These are phyloP conservation scores for Poecilus cupreus DNA, from an alignment of 2,888 invertebrate species.

Conservation along the genomic window DNA sequence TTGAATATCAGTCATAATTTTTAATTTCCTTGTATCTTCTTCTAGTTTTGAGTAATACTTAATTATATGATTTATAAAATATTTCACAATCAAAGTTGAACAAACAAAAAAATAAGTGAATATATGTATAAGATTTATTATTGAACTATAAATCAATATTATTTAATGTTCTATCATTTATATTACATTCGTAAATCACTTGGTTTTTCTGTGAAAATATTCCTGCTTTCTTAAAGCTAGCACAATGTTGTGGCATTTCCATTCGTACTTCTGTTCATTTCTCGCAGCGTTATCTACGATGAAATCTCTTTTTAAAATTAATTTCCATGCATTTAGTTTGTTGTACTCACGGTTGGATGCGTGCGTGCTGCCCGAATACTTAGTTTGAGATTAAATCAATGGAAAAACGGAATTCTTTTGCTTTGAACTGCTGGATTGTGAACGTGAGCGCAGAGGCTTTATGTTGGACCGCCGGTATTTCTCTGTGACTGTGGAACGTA, in stretches of 20 bases:
- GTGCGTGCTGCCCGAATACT: constrained; percentile 12
- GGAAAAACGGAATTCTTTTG: neutral
- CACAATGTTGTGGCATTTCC: neutral
- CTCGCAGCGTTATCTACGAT: neutral
- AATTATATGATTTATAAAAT: no score
- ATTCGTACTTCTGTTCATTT: neutral
- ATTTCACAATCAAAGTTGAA: no score
- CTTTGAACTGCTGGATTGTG: neutral
- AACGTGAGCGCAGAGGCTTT: neutral
- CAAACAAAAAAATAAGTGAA: no score
- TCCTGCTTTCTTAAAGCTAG: no score
- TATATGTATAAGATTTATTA: no score
- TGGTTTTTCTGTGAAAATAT: no score
- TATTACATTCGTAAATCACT: no score
- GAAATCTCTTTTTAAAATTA: neutral
- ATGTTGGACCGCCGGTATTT: neutral
- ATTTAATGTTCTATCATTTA: no score
- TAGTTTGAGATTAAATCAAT: constrained; percentile 27
- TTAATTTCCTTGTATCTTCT: no score
- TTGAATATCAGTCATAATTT: no score
- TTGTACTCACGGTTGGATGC: neutral
- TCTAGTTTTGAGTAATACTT: no score
- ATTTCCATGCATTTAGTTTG: constrained; percentile 7
- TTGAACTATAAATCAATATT: no score
- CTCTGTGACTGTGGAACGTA: neutral